Evolutionary conservation across 1,140 invertebrate genomes (phyloP), one percentile per base, ranked within the genome.

Genomic region (Bilobella aurantiaca): DNA sequence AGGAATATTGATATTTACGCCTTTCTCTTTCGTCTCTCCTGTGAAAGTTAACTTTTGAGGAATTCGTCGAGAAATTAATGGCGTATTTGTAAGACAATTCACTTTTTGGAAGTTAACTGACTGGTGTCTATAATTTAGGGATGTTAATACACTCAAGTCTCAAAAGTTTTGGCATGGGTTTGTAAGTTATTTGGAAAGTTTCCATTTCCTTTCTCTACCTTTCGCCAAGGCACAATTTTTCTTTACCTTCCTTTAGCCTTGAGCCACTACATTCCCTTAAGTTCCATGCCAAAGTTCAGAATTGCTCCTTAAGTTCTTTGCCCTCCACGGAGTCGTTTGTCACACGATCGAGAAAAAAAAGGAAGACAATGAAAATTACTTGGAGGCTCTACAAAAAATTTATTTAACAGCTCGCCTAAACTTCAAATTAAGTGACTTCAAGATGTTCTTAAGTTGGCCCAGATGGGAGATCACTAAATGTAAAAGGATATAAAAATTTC

Each of bases 101-200:
- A 28, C 8, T 23, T 5, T 5, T 58, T 12, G 21, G 12, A 30
- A 58, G 57, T 28, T 14, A 58, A 29, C 49, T 53, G 49, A 53
- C 49, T 53, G 5, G 49, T 5, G 12, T 53, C 23, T 53, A 53
- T 53, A 53, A 53, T 23, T 53, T 53, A 53, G 23, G 49, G 49
- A 53, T 53, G 12, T 53, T 53, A 53, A 53, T 53, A 53, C 8
- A 23, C 3, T 23, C 49, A 18, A 18, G 12, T 23, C 49, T 27
- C 64, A 5, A 29, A 63, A 47, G 32, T 69, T 64, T 63, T 18
- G 21, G 30, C 37, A 47, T 18, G 57, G 23, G 53, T 59, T 42
- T 8, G 46, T 37, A 66, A 69, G 66, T 69, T 69, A 69, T 69
- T 69, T 46, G 68, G 64, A 69, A 69, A 69, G 31, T 69, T 69